Base-by-base conservation (phyloP, 1,140 invertebrate genomes). In the Papilio glaucus region DNA sequence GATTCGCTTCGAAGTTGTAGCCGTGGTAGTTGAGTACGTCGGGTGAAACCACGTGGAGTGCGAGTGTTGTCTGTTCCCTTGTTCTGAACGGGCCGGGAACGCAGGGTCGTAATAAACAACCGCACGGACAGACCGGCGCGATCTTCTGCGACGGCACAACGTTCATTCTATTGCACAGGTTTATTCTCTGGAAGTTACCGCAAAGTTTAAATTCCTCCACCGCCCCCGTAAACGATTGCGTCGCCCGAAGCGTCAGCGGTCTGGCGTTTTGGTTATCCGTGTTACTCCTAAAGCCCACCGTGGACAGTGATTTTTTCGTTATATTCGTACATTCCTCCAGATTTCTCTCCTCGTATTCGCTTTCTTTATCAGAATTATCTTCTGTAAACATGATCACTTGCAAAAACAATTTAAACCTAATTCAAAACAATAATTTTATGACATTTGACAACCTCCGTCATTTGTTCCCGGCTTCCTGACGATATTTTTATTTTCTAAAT, bases 141-240 rank as follows among this genome's bases (percentile, higher is more conserved):
- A 84, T 70, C 26, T 87, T 86, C 0, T 83, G 83, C 26, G 77
- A 13, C 0, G 82, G 80, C 21, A 77, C 76, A 12, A 83, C 77
- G 70, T 86, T 88, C 45, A 80, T 77, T 57, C 84, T 74, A 68
- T 88, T 89, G 24, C 79, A 81, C 5, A 91, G 42, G 62, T 87
- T 86, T 33, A 93, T 82, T 65, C 84, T 81, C 60, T 90, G 86
- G 13, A 90, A 87, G 71, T 90, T 89, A n/a, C 83, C 81, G 77
- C 85, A 86, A 71, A 90, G 76, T 62, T 84, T 73, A 13, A 93
- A 76, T 72, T 94, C 92, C 53, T 93, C 91, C 4, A 93, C 80
- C 3, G 87, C 87, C 13, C 89, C 93, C 0, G 93, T 92, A 63
- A 93, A 93, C 1, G 93, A 94, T 71, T 93, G 92, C 4, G 93